phyloP scores from a whole-genome alignment of 2,113 vertebrate species.

The Cariama cristata region DNA sequence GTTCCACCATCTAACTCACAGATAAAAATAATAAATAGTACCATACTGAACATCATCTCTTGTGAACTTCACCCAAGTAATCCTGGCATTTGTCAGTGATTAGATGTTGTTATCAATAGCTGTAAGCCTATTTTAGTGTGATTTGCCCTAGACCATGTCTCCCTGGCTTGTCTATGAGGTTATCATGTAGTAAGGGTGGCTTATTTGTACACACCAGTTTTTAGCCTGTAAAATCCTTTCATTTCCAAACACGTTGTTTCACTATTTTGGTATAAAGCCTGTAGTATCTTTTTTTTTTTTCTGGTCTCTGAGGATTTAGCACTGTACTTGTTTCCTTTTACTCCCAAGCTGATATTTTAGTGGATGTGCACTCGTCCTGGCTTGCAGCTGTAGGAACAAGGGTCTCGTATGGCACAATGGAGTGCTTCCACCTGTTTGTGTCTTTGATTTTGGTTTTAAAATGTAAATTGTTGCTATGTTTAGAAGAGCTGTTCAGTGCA shows the following conservation, averaged over 20 bases:
- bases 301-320: not conserved
- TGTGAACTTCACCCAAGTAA: not conserved
- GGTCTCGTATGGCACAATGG: not conserved
- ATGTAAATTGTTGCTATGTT: slow-evolving; percentile 50
- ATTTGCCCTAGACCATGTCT: not conserved
- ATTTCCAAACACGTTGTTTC: not conserved
- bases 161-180: not conserved
- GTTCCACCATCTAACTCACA: not conserved
- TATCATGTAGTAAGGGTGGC: not conserved
- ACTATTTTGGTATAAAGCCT: not conserved
- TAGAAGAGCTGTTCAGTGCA: slow-evolving; percentile 5
- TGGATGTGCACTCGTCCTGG: not conserved
- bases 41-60: accelerated
- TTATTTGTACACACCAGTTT: not conserved
- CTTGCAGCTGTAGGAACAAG: not conserved
- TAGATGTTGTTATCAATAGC: not conserved
- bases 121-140: not conserved
- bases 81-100: not conserved
- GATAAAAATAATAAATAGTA: not conserved
- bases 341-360: not conserved
- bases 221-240: not conserved
- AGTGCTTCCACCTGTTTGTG: slow-evolving; percentile 43
- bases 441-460: slow-evolving; percentile 41
- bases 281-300: not conserved
- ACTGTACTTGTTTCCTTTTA: not conserved